Evolutionary conservation across 2,113 vertebrate genomes (phyloP), one percentile per base, ranked within the genome.

Genomic region (Sinocyclocheilus maitianheensis): DNA sequence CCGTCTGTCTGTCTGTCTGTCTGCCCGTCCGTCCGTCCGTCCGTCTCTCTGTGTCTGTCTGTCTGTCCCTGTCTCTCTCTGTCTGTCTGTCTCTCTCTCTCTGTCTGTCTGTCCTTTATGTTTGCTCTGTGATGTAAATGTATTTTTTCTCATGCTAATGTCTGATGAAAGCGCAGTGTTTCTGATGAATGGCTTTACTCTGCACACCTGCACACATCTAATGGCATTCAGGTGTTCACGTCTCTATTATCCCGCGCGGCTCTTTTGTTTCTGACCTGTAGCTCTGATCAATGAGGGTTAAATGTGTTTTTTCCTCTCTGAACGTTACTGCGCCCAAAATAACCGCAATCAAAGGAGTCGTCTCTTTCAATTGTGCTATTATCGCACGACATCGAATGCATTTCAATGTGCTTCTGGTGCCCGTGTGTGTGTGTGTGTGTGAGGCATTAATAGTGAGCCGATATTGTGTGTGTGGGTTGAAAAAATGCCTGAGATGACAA

Each of bases 101-200:
- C 9, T 46, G 0, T 46, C 9, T 46, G 43, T 46, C 9, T 18
- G 51, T n/a, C 30, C 58, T 22, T 83, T 26, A 58, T 72, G 86
- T 13, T 18, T 55, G 78, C 12, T 4, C 11, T 60, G 58, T 43
- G 7, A 85, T 84, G 69, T 48, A 67, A 69, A 83, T 62, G 48
- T 20, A 16, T 46, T 78, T 78, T 85, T 83, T 83, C 65, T 75
- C 43, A 86, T 88, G 87, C 16, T 88, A 83, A 88, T 79, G 58
- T 1, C 37, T 18, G 69, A 85, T 71, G 30, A 81, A 81, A 81
- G 69, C 71, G 22, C 37, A 58, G 58, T 53, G 14, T 10, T 6
- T 43, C 48, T 34, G 30, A 48, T 76, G 30, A 55, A 85, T 37
- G 71, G 81, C 77, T 81, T 74, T 63, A 48, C 69, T n/a, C 77